Evolutionary conservation across 2,113 vertebrate species (phyloP).

Genomic region (Indri indri): DNA sequence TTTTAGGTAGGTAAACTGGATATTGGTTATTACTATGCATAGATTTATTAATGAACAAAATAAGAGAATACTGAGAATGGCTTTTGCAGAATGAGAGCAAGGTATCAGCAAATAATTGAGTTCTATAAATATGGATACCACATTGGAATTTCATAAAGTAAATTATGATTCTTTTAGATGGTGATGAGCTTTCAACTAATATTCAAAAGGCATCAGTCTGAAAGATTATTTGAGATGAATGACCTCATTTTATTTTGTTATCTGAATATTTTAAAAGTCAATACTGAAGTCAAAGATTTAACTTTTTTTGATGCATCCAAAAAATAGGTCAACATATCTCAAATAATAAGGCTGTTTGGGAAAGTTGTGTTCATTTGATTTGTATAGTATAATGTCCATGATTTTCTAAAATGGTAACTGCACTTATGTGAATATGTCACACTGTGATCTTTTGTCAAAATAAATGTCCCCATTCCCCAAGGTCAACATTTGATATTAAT

Average conservation of each 20-base stretch:
- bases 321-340: conserved; percentile 24
- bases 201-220: conserved; percentile 67
- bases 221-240: conserved; percentile 63
- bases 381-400: conserved; percentile 64
- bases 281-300: conserved; percentile 2
- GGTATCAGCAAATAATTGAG: conserved; percentile 65
- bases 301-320: not conserved
- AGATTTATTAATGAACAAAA: conserved; percentile 13
- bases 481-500: conserved; percentile 69
- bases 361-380: conserved; percentile 66
- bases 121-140: conserved; percentile 71
- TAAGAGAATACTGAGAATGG: conserved; percentile 46
- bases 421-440: conserved; percentile 68
- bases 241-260: conserved; percentile 62
- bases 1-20: not conserved
- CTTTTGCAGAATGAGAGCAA: conserved; percentile 66
- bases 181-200: conserved; percentile 62
- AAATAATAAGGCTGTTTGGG: conserved; percentile 32
- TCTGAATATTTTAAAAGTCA: conserved; percentile 59
- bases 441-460: conserved; percentile 47
- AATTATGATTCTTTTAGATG: conserved; percentile 63
- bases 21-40: conserved; percentile 44
- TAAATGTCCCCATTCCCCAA: conserved; percentile 52
- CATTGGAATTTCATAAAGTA: conserved; percentile 57
- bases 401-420: conserved; percentile 57